Base-by-base conservation (phyloP, 2,797 vertebrate species). In the Sebastes oblongus region DNA sequence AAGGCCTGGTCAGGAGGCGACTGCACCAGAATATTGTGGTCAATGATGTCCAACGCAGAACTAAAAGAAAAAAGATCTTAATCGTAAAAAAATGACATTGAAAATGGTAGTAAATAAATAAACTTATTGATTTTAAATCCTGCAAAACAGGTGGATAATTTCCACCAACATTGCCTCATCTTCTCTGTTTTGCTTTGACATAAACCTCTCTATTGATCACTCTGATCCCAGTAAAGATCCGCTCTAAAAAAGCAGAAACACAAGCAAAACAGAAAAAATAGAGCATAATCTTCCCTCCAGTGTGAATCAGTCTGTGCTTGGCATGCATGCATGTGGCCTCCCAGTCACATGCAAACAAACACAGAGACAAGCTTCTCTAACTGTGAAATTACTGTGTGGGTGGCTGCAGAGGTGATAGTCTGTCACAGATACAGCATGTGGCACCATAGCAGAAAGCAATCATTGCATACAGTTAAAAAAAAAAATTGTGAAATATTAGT, bases 361-460 rank as follows among this genome's bases (percentile, higher is more conserved):
- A 55, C 14, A 39, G 18, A 39, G 34, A 70, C 59, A 32, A 34
- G 29, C 66, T 68, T 27, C 50, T 70, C n/a, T 60, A 54, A 65
- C 36, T 11, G 22, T 81, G 46, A 80, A 86, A 78, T 76, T 22
- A 66, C 32, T 36, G 67, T 32, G 71, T 86, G 62, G 42, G 52
- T 39, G 61, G 29, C n/a, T 70, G 65, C 65, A 78, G 34, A 80
- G 52, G 71, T 68, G 50, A 68, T 27, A 52, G 18, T 79, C 52
- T 64, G 56, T 65, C 32, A 30, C 61, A 36, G 39, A 75, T 39
- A 24, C n/a, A 66, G 34, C 39, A 30, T 55, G 25, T 34, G 12
- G 4, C 14, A 6, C 59, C 24, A 50, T 18, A 22, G 56, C 16
- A 69, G 27, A 72, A 55, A 77, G 18, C 62, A 72, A 25, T 32